Base-by-base conservation (phyloP, 2,888 invertebrate species). In the Urechis unicinctus region DNA sequence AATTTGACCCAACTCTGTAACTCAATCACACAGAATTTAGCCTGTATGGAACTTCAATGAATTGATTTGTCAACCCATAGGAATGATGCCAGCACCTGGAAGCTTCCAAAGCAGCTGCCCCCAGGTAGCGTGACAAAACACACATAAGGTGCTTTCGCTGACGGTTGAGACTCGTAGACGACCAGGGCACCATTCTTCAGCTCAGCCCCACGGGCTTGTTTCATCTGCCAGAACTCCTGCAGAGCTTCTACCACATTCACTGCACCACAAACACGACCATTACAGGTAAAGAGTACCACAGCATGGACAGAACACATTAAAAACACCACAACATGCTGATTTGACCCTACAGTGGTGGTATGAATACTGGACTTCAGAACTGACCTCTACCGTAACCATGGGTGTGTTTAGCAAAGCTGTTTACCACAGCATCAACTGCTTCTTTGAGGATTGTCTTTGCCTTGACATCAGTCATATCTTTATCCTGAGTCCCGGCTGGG, bases 141-240 rank as follows among this genome's bases (percentile, higher is more conserved):
- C 53, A 93, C 89, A 78, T 93, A 94, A 42, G 94, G 93, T 63
- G 91, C 91, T 72, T 88, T 87, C 63, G 88, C 87, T 36, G 91
- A 87, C 30, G 92, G 92, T 64, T 93, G 91, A 2, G 92, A 92
- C 82, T 94, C 94, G 79, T 94, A 94, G 75, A 92, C 91, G 68
- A 94, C 92, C 68, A 92, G 84, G 24, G 92, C 92, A 57, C 91
- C 92, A 70, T 90, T 80, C 69, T 89, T 86, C 61, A 89, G 82
- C 69, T 90, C 91, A 22, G 87, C 86, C 65, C 90, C 91, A 60
- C 91, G 83, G 51, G 90, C 86, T 66, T 90, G 89, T 80, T 94
- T 94, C 90, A 92, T 91, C 82, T 93, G 92, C 94, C 94, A 94
- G 80, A 94, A 94, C 81, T 94, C 93, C 79, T 94, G 93, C 56